A percentile compares a stretch with the other conserved stretches of the same genome.
These are phyloP conservation scores for Tetraneura akinire DNA, from an alignment of 1,140 invertebrate species.

Conservation along the genomic window DNA sequence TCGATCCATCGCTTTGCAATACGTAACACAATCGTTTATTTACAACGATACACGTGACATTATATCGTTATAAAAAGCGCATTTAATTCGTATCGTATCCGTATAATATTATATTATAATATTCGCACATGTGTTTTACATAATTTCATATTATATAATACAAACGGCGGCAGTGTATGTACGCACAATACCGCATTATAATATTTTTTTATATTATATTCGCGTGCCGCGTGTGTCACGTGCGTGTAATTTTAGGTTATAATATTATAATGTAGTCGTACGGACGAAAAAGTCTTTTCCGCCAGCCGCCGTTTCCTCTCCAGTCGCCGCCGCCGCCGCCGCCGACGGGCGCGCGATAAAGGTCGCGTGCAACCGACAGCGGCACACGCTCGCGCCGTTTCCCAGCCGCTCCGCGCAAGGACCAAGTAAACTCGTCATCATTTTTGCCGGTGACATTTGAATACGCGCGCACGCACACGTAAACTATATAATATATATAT, in stretches of 20 bases:
- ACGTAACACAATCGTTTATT: too few species aligned
- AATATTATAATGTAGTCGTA: too few species aligned
- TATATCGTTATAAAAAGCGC: too few species aligned
- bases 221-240: conserved; percentile 5
- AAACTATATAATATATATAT: too few species aligned
- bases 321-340: not conserved
- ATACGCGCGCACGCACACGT: not conserved
- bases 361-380: conserved; percentile 32
- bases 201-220: too few species aligned
- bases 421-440: not conserved
- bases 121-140: too few species aligned
- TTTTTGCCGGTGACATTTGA: conserved; percentile 33
- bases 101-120: not conserved
- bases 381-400: not conserved
- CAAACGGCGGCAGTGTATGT: not conserved
- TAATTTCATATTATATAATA: not conserved
- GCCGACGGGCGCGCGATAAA: not conserved
- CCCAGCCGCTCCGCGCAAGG: not conserved
- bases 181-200: not conserved
- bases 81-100: not conserved
- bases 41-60: too few species aligned
- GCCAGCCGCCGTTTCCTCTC: not conserved
- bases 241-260: too few species aligned
- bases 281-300: not conserved
- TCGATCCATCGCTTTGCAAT: too few species aligned